phyloP scores from a whole-genome alignment of 2,888 invertebrate genomes.

The Mythimna vitellina region DNA sequence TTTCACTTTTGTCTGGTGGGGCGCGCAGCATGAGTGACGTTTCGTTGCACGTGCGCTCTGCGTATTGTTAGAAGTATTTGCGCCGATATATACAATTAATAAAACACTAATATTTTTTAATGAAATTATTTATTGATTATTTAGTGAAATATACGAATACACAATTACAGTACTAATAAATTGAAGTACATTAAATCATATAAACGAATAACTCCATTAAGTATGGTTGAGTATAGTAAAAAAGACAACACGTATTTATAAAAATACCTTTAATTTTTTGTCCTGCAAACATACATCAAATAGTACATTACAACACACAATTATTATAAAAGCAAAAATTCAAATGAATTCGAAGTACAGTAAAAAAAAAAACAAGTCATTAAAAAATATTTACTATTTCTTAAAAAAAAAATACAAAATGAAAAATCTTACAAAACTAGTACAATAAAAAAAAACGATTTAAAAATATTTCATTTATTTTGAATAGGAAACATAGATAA shows the following conservation, averaged over 20 bases:
- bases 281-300: too few species aligned
- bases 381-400: neutral
- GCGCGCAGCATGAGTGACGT: too few species aligned
- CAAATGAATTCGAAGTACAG: too few species aligned
- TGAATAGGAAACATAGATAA: neutral
- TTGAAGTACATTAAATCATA: neutral
- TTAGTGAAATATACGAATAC: neutral
- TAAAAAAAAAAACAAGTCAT: too few species aligned
- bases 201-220: neutral
- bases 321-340: too few species aligned
- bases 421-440: neutral
- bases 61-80: too few species aligned
- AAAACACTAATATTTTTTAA: neutral
- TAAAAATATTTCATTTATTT: neutral
- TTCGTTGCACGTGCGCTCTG: too few species aligned
- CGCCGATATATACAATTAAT: neutral
- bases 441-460: neutral
- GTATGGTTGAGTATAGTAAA: neutral
- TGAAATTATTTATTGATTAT: conserved; percentile 1
- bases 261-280: too few species aligned
- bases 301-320: too few species aligned
- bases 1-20: too few species aligned
- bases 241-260: too few species aligned
- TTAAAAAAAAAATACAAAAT: neutral
- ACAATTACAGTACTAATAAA: neutral